Base-by-base conservation (phyloP, 2,888 invertebrate genomes). In the Bhutanitis thaidina region DNA sequence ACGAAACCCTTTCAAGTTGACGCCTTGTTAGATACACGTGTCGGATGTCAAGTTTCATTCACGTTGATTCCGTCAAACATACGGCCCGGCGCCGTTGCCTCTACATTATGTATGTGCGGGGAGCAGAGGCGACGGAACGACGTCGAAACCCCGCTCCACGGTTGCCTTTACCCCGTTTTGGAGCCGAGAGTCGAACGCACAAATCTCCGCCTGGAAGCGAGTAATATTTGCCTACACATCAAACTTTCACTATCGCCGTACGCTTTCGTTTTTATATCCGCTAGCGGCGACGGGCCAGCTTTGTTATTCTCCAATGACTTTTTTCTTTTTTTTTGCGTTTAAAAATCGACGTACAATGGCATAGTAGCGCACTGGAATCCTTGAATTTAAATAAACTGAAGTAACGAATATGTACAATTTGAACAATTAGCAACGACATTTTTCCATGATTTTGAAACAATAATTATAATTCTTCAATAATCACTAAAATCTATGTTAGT, bases 181-280 rank as follows among this genome's bases (percentile, higher is more conserved):
- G 71, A 78, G 74, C 69, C 64, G 79, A 74, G 80, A 74, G 64
- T 67, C 66, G 67, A 76, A 81, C 81, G 83, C 83, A 84, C 85
- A 85, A 87, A 87, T 85, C 88, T 85, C 83, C 73, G 80, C 76
- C 74, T 81, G 75, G 73, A 74, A 82, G 71, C 83, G 80, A 74
- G 82, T 77, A 79, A 85, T 87, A 88, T 88, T 88, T 88, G 86
- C 88, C 84, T 85, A 87, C 88, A 89, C 87, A 88, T 88, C 85
- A 87, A 89, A 89, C 88, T 89, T 88, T 89, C 88, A 89, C 88
- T 88, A 86, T 86, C 88, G 71, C 64, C 58, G 77, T 75, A 64
- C 79, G 82, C 88, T 89, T 88, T 88, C 88, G 84, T 87, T 89
- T 89, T 88, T 87, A 82, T 81, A 81, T 77, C 80, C 72, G 71